phyloP scores from a whole-genome alignment of 2,888 invertebrate species.

The Synergus japonicus region DNA sequence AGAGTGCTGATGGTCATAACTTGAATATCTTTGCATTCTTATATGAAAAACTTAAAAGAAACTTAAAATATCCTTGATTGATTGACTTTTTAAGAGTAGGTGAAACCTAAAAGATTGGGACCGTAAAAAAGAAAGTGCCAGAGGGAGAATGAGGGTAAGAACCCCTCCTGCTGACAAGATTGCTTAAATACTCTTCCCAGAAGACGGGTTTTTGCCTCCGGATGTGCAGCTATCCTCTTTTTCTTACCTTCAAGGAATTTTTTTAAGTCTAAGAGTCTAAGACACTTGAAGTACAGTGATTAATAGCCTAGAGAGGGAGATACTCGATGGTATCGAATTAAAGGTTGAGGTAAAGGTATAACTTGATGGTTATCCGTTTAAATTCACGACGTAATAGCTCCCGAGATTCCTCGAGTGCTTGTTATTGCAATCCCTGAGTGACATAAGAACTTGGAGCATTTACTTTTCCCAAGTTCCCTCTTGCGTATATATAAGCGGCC shows the following conservation, averaged over 20 bases:
- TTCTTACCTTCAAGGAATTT: slow-evolving; percentile 16
- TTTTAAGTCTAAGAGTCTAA: neutral
- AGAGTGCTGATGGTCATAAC: neutral
- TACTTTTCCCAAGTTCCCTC: slow-evolving; percentile 60
- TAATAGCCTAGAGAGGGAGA: neutral
- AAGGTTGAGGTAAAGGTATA: neutral
- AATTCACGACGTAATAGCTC: neutral
- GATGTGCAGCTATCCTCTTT: slow-evolving; percentile 26
- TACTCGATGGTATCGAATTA: slow-evolving; percentile 11
- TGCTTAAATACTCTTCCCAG: slow-evolving; percentile 8
- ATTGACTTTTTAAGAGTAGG: neutral
- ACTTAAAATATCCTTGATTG: too few species aligned
- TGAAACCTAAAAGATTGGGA: neutral
- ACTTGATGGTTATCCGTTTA: neutral
- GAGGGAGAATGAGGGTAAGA: slow-evolving; percentile 6
- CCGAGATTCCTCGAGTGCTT: neutral
- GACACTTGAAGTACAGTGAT: slow-evolving; percentile 17
- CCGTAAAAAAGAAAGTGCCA: slow-evolving; percentile 10
- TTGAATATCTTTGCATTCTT: too few species aligned
- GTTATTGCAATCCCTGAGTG: slow-evolving; percentile 49
- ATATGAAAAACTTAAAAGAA: too few species aligned
- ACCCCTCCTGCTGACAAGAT: slow-evolving; percentile 30
- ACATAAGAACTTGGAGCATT: slow-evolving; percentile 62
- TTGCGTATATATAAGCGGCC: slow-evolving; percentile 65
- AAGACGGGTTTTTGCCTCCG: slow-evolving; percentile 10